Evolutionary conservation across 1,140 invertebrate species (phyloP).

Genomic region (Drosophila elegans): DNA sequence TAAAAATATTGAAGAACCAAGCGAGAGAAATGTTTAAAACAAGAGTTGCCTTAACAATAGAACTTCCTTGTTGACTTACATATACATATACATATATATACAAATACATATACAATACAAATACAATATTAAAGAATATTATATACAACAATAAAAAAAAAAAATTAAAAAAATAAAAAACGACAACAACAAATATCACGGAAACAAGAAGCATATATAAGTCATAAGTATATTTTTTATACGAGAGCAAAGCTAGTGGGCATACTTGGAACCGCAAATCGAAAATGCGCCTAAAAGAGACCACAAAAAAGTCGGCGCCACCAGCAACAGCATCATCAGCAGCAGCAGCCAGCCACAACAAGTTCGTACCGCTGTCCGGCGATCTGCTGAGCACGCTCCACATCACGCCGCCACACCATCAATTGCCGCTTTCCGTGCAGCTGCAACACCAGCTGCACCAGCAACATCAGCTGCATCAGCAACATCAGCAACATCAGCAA

Average conservation of each 20-base stretch:
- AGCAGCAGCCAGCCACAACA: not conserved
- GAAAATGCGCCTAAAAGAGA: conserved; percentile 77
- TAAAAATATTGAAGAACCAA: conserved; percentile 9
- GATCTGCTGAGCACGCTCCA: conserved; percentile 55
- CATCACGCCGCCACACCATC: conserved; percentile 16
- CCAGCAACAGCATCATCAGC: conserved; percentile 11
- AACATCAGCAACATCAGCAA: conserved; percentile 35
- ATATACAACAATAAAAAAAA: conserved; percentile 26
- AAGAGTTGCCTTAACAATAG: conserved; percentile 77
- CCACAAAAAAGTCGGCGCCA: conserved; percentile 63
- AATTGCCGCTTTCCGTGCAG: conserved; percentile 62
- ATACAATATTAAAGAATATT: conserved; percentile 43
- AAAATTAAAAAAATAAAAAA: conserved; percentile 5
- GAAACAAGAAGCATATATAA: conserved; percentile 3
- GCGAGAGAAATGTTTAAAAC: conserved; percentile 17
- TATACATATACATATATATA: conserved; percentile 59
- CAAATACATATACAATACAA: conserved; percentile 60
- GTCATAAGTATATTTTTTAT: conserved; percentile 54
- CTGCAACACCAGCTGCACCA: conserved; percentile 62
- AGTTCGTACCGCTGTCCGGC: conserved; percentile 44
- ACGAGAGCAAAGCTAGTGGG: conserved; percentile 11
- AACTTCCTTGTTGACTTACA: conserved; percentile 78
- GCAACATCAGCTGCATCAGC: not conserved
- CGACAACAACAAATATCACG: conserved; percentile 2
- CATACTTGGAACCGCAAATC: conserved; percentile 5